Percentiles rank a stretch among this genome's conserved stretches.
phyloP scores from a whole-genome alignment of 2,113 vertebrate species.

The Lepisosteus osseus region DNA sequence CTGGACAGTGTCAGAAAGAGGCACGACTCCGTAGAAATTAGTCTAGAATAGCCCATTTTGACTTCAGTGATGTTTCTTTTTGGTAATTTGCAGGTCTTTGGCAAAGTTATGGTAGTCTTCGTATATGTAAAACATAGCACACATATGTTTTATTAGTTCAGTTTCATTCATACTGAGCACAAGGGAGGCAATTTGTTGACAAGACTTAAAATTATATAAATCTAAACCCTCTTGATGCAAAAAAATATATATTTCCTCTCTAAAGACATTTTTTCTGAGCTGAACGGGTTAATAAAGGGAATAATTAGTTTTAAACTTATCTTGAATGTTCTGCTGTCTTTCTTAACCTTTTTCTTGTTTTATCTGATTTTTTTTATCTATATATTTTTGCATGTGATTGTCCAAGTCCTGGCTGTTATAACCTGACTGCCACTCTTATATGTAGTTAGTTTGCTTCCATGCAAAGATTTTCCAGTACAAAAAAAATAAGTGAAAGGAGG shows the following conservation, averaged over 20 bases:
- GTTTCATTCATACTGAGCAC: no score
- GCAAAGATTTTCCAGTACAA: constrained; percentile 61
- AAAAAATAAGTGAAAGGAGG: constrained; percentile 55
- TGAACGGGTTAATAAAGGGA: constrained; percentile 15
- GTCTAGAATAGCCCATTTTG: no score
- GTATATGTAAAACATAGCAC: no score
- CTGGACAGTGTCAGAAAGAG: no score
- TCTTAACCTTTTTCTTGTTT: constrained; percentile 59
- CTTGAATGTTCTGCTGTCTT: constrained; percentile 15
- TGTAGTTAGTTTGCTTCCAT: constrained; percentile 68
- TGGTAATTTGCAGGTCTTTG: no score
- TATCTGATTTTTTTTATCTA: constrained; percentile 43
- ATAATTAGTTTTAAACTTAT: constrained; percentile 8
- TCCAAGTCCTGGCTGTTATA: constrained; percentile 65
- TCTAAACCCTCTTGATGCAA: no score
- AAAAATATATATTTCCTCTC: not conserved
- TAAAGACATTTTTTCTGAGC: constrained; percentile 7
- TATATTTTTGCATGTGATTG: constrained; percentile 72
- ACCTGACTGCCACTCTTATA: constrained; percentile 66
- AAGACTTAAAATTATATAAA: no score
- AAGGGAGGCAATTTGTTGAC: no score
- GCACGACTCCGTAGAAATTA: no score
- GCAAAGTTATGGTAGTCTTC: no score
- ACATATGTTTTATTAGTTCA: no score
- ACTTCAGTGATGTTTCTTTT: no score